Base-by-base conservation (phyloP, 2,888 invertebrate genomes). In the Drosophila affinis region DNA sequence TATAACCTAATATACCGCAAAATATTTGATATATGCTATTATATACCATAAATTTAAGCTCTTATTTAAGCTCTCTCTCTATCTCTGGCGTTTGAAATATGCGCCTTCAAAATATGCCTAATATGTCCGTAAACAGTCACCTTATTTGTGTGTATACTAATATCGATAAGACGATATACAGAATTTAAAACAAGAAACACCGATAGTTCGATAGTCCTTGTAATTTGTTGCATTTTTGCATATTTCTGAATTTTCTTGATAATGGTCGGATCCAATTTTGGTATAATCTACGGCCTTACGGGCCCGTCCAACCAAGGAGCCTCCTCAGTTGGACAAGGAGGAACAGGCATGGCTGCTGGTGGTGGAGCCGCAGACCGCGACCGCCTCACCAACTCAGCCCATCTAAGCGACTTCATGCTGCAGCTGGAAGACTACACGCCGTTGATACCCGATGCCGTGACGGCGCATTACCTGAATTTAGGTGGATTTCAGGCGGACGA, bases 401-500 rank as follows among this genome's bases (percentile, higher is more conserved):
- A 85, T 71, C 82, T 83, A 2, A 87, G 86, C 48, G 83, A 83
- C 34, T 83, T 83, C 10, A 73, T 83, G 75, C 24, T 85, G 45
- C 82, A 82, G 18, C 53, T 82, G 21, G 98, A 99, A 91, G 98
- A 99, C 91, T 99, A 98, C 91, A 95, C 96, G 34, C 98, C 99
- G 0, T 97, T 98, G 10, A 71, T 91, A 81, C 99, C 99, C 3
- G 99, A 99, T 93, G 96, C 98, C 61, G 80, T 90, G 3, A 79
- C 87, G 7, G 71, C 82, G 4, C 82, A 86, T 39, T 82, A 83
- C 32, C 55, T 82, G 77, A 96, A 96, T 88, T 67, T 62, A 55
- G 84, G 79, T 6, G 99, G 98, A n/a, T 98, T 99, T 90, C 97
- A 98, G 89, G 95, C 98, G 0, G 95, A 96, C 63, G 99, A 99